A percentile compares a stretch with the other conserved stretches of the same genome.
Conservation (phyloP, 2,113 vertebrate species). For the Pseudorectes ferrugineus region DNA sequence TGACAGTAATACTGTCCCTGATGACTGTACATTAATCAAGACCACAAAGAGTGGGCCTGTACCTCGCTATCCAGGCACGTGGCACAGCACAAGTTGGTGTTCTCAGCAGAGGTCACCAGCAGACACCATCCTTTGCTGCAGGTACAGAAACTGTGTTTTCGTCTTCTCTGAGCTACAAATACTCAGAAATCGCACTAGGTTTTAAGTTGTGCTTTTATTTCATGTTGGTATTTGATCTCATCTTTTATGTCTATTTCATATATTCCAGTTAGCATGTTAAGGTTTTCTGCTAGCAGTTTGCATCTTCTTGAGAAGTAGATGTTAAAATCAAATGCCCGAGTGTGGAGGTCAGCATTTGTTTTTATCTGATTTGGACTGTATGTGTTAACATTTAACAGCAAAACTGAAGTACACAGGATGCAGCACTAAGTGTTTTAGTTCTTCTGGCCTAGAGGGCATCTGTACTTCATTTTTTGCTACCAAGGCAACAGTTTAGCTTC, state of each 20-base stretch:
- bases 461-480: neutral
- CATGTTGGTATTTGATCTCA: neutral
- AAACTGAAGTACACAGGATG: neutral
- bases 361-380: neutral
- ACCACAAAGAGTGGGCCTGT: fast-evolving
- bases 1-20: neutral
- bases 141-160: neutral
- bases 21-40: neutral
- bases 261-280: neutral
- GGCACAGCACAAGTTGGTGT: neutral
- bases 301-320: neutral
- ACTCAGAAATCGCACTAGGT: neutral
- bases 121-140: neutral
- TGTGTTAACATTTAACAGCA: neutral
- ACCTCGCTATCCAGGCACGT: neutral
- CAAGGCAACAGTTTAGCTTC: conserved; percentile 38
- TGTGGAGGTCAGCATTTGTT: neutral
- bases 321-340: neutral
- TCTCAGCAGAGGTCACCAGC: neutral
- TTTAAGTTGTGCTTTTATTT: neutral
- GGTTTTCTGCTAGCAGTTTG: neutral
- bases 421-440: neutral
- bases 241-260: neutral
- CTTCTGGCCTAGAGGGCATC: neutral
- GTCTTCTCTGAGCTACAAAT: neutral